These are phyloP conservation scores for Bambusicola thoracicus DNA, from an alignment of 2,113 vertebrate species.

Conservation along the genomic window DNA sequence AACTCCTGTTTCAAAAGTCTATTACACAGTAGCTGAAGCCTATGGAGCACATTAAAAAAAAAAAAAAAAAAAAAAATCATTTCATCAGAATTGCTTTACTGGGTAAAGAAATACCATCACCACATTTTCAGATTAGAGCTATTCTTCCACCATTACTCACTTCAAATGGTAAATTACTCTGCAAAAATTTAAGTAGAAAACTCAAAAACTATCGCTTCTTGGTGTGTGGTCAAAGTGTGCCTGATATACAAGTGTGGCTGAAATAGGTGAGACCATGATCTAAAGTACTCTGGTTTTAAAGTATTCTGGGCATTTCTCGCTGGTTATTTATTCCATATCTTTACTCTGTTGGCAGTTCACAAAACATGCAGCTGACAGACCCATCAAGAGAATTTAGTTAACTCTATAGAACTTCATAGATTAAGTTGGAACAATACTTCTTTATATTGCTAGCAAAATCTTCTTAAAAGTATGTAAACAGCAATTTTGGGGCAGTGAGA, in stretches of 20 bases:
- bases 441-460: neutral
- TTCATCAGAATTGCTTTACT: neutral
- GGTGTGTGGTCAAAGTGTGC: accelerated
- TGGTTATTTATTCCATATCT: neutral
- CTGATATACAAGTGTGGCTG: neutral
- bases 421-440: neutral
- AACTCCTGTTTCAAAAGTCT: slow-evolving; percentile 28
- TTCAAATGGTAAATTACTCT: neutral
- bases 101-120: neutral
- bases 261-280: neutral
- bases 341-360: neutral
- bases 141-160: neutral
- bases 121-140: neutral
- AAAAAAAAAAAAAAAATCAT: neutral
- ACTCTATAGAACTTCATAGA: neutral
- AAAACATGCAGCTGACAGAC: neutral
- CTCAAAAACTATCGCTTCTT: neutral
- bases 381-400: neutral
- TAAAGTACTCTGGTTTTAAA: too few species aligned
- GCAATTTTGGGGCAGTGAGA: neutral
- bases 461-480: neutral
- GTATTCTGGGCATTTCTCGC: too few species aligned
- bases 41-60: neutral
- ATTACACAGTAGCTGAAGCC: neutral
- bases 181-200: neutral